These are phyloP conservation scores for Miichthys miiuy DNA, from an alignment of 2,797 vertebrate genomes.

Conservation along the genomic window DNA sequence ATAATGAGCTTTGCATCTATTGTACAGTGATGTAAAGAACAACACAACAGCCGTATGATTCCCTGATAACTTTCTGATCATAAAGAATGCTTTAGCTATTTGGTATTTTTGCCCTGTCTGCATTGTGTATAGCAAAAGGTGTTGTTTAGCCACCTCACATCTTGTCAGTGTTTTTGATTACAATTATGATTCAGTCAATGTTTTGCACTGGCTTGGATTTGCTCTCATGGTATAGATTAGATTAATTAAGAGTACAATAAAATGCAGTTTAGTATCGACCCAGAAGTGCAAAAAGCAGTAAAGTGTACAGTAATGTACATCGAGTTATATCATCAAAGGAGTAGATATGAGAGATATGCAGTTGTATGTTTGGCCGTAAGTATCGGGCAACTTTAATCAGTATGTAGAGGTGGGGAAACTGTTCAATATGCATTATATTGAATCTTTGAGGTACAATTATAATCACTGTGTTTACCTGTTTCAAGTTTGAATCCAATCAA, in stretches of 20 bases:
- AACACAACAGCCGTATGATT: not conserved
- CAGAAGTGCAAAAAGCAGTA: not conserved
- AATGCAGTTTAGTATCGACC: not conserved
- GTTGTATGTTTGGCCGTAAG: not conserved
- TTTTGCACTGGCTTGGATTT: not conserved
- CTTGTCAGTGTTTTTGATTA: not conserved
- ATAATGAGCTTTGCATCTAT: not conserved
- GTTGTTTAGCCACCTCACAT: not conserved
- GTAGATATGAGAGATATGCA: not conserved
- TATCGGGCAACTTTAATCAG: conserved; percentile 8
- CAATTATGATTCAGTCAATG: not conserved
- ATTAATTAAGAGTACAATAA: not conserved
- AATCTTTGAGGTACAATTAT: conserved; percentile 8
- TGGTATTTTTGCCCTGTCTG: not conserved
- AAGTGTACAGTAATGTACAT: not conserved
- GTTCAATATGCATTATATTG: conserved; percentile 10
- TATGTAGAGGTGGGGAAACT: not conserved
- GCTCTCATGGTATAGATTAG: not conserved
- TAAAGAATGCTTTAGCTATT: not conserved
- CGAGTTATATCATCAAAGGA: not conserved
- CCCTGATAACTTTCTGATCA: not conserved
- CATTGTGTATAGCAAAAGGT: not conserved
- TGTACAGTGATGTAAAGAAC: not conserved
- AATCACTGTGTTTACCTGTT: conserved; percentile 6
- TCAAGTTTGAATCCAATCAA: conserved; percentile 12